Evolutionary conservation across 1,140 invertebrate species (phyloP).

Genomic region (Papilio xuthus): DNA sequence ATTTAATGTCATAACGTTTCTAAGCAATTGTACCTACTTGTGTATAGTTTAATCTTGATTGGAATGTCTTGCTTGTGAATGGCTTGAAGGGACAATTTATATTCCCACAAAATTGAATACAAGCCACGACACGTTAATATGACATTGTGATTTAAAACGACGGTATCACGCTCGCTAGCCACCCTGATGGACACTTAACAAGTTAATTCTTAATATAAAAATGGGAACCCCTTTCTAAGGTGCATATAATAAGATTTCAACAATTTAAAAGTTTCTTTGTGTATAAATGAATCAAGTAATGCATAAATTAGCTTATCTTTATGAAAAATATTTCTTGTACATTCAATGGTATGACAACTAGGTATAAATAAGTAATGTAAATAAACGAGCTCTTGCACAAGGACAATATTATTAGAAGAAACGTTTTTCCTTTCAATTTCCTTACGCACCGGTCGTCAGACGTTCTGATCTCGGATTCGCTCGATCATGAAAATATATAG

Average conservation of each 20-base stretch:
- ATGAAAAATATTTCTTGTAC: neutral
- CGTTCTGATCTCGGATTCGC: slow-evolving; percentile 74
- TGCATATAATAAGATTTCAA: neutral
- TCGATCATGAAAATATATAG: slow-evolving; percentile 81
- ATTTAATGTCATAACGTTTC: neutral
- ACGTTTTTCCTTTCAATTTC: slow-evolving; percentile 76
- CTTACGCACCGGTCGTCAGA: slow-evolving; percentile 74
- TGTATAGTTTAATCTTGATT: neutral
- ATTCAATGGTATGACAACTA: neutral
- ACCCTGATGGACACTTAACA: slow-evolving; percentile 5
- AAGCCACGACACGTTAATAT: slow-evolving; percentile 5
- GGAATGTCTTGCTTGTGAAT: slow-evolving; percentile 14
- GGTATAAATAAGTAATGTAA: slow-evolving; percentile 49
- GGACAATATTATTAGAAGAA: slow-evolving; percentile 69
- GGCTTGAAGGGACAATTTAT: slow-evolving; percentile 9
- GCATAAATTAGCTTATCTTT: neutral
- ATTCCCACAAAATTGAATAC: slow-evolving; percentile 23
- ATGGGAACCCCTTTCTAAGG: neutral
- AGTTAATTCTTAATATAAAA: slow-evolving; percentile 2
- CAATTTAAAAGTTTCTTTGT: neutral
- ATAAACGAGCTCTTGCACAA: slow-evolving; percentile 59
- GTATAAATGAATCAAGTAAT: neutral
- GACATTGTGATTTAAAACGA: neutral
- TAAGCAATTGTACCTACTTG: neutral
- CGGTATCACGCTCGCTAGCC: slow-evolving; percentile 3